A percentile compares a stretch with the other conserved stretches of the same genome.
Conservation (phyloP, 2,888 invertebrate species). For the Monoplex corrugatus region DNA sequence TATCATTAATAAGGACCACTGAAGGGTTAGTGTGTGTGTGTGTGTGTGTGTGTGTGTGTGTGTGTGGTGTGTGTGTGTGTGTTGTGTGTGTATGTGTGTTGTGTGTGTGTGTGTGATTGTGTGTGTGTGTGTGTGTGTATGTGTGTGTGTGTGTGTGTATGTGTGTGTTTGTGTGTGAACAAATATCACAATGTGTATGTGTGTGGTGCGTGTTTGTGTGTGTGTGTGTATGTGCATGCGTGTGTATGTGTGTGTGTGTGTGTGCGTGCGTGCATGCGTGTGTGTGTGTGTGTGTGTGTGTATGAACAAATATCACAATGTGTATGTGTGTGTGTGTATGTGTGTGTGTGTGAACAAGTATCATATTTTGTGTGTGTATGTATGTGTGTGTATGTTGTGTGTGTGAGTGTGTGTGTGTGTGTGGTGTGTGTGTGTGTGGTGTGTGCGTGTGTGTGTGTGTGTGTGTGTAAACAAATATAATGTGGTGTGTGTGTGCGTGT, state of each 20-base stretch:
- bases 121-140: too few species aligned
- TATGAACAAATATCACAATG: neutral
- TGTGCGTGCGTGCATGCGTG: neutral
- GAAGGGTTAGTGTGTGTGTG: neutral
- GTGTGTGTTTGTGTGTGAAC: neutral
- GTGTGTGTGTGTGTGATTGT: neutral
- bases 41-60: neutral
- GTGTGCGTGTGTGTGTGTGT: neutral
- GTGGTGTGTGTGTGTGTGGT: constrained; percentile 25
- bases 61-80: too few species aligned
- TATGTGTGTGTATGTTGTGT: neutral
- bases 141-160: neutral
- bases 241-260: neutral
- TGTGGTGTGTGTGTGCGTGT: neutral
- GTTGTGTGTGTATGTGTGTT: neutral
- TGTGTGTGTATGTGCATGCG: neutral
- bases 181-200: too few species aligned
- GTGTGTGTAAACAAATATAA: neutral
- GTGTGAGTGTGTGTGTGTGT: constrained; percentile 14
- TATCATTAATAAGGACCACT: neutral
- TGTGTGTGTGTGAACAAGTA: too few species aligned
- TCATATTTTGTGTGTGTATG: neutral
- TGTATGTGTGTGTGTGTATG: too few species aligned
- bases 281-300: neutral
- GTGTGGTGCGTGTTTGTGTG: neutral